Evolutionary conservation across 2,113 vertebrate genomes (phyloP).

Genomic region (Otocyon megalotis): DNA sequence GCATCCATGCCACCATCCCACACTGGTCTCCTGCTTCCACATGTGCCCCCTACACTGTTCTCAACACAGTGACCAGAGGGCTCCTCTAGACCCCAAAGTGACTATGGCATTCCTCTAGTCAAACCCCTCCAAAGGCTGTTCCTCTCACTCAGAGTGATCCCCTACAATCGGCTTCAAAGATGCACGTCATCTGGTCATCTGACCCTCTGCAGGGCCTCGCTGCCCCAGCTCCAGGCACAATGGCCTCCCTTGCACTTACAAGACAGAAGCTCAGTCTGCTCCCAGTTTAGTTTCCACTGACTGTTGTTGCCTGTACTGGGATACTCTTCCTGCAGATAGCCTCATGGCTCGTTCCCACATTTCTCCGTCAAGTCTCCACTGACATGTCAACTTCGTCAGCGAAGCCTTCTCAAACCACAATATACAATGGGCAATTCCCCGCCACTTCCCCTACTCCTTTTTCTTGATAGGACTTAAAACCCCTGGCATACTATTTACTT

Average conservation of each 20-base stretch:
- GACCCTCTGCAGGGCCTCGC: rapidly evolving
- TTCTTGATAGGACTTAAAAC: not conserved
- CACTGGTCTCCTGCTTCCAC: not conserved
- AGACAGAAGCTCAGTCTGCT: rapidly evolving
- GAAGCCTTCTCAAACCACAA: not conserved
- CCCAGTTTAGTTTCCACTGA: not conserved
- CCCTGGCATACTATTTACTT: not conserved
- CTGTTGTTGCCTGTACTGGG: not conserved
- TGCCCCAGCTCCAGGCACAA: not conserved
- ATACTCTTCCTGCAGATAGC: not conserved
- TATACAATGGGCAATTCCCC: not conserved
- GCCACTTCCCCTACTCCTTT: not conserved
- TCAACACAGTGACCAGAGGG: not conserved
- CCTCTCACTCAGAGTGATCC: not conserved
- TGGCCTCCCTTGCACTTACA: not conserved
- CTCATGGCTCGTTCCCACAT: not conserved
- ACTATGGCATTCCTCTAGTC: too few species aligned
- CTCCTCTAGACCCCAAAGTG: not conserved
- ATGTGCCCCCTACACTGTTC: not conserved
- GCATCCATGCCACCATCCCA: not conserved
- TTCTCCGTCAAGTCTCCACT: not conserved
- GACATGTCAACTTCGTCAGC: not conserved
- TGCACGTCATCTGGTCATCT: rapidly evolving
- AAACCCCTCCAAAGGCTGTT: not conserved
- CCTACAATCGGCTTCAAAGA: not conserved